Evolutionary conservation across 2,113 vertebrate genomes (phyloP), one percentile per base, ranked within the genome.

Genomic region (Entosphenus tridentatus): DNA sequence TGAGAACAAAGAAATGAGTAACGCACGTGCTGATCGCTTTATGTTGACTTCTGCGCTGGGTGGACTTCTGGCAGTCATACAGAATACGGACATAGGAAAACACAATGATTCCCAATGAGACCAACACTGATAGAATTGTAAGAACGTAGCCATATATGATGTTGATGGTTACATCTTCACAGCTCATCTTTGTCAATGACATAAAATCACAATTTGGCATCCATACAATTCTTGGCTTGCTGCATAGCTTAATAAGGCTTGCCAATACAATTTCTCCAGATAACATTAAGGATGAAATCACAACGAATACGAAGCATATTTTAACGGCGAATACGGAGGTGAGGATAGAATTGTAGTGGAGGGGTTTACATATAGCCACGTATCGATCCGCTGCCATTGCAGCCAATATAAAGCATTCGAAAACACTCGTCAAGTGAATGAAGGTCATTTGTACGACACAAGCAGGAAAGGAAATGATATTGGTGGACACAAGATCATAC

Each of bases 301-400:
- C 9, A 65, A 65, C 62, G 21, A 21, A 39, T 39, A 39, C 62
- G 21, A 65, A n/a, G 21, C 21, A 16, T 11, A 65, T 65, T n/a
- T n/a, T 21, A 16, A 16, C 10, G n/a, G 62, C 62, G n/a, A n/a
- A 16, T 65, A n/a, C 21, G 10, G n/a, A 16, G 8, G 62, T 65
- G 62, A 65, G 9, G 62, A 65, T n/a, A 65, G 21, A 9, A 21
- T 65, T 65, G 62, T 65, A 65, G 9, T 21, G 62, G 62, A 65
- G 21, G 8, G 62, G 62, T 9, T 11, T 16, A 11, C 62, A 65
- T 9, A 65, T 21, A 9, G 62, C 62, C n/a, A 65, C 21, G 62
- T 65, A 65, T 65, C 62, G 8, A 65, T 65, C 62, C n/a, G 21
- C 10, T 16, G 62, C 62, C 62, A 65, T 65, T 65, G 62, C 21